phyloP scores from a whole-genome alignment of 2,888 invertebrate genomes.

The Dolomedes plantarius region DNA sequence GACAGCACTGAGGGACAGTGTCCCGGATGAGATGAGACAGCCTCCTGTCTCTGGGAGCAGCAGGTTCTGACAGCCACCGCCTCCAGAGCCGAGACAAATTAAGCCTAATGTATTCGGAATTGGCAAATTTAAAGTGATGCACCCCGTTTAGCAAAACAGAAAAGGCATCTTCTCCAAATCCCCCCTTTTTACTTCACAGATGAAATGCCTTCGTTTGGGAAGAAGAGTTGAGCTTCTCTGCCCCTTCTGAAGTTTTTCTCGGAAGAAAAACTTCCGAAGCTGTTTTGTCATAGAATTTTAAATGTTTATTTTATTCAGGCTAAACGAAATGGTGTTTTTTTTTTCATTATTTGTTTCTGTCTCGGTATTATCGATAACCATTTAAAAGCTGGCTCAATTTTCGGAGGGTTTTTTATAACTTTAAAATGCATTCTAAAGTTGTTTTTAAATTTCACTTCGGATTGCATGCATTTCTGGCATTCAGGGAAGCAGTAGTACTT shows the following conservation, averaged over 20 bases:
- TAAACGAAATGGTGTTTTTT: constrained; percentile 18
- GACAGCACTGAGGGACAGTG: constrained; percentile 19
- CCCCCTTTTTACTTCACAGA: constrained; percentile 39
- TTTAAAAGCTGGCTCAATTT: constrained; percentile 39
- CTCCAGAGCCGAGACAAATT: constrained; percentile 66
- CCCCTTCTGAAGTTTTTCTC: constrained; percentile 29
- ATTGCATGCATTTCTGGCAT: background rate
- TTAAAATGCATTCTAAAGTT: constrained; percentile 19
- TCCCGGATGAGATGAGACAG: constrained; percentile 54
- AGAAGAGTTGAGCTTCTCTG: constrained; percentile 57
- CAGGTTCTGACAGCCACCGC: constrained; percentile 60
- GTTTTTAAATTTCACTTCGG: constrained; percentile 17
- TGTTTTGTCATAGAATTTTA: constrained; percentile 55
- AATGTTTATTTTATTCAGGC: constrained; percentile 66
- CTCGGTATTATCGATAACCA: constrained; percentile 58
- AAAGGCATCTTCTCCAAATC: constrained; percentile 39
- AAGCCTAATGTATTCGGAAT: constrained; percentile 72
- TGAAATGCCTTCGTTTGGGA: constrained; percentile 53
- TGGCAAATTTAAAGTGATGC: constrained; percentile 71
- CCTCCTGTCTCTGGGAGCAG: constrained; percentile 60
- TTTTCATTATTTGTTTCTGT: constrained; percentile 24
- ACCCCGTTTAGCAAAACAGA: constrained; percentile 60
- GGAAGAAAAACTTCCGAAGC: constrained; percentile 14
- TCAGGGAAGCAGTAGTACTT: background rate
- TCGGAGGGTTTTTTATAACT: constrained; percentile 8